A percentile compares a stretch with the other conserved stretches of the same genome.
These are phyloP conservation scores for Stenoptilia bipunctidactyla DNA, from an alignment of 2,888 invertebrate species.

Conservation along the genomic window DNA sequence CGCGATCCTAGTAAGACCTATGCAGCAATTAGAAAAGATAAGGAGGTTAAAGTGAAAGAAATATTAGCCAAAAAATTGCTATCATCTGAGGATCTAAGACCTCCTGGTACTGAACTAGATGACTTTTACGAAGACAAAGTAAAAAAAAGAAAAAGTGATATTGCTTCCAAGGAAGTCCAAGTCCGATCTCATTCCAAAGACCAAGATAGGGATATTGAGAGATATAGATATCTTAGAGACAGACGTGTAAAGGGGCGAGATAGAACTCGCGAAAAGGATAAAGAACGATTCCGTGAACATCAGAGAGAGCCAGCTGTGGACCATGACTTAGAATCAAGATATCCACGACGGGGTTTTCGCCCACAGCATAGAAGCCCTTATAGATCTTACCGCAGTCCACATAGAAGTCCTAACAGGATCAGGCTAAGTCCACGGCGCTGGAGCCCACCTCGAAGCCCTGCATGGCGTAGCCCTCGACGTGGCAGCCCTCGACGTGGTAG, in stretches of 20 bases:
- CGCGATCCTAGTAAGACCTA: constrained; percentile 56
- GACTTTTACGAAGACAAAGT: constrained; percentile 34
- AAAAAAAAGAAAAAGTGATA: too few relatives aligned
- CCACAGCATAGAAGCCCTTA: not conserved
- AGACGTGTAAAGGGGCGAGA: constrained; percentile 17
- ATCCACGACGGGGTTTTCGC: constrained; percentile 13
- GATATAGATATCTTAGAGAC: too few relatives aligned
- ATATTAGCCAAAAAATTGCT: constrained; percentile 50
- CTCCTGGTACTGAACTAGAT: constrained; percentile 60
- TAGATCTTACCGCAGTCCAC: constrained; percentile 14
- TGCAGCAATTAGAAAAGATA: constrained; percentile 52
- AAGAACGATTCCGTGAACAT: not conserved
- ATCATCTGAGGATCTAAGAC: constrained; percentile 42
- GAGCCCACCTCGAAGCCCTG: constrained; percentile 16
- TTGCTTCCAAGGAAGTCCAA: constrained; percentile 12
- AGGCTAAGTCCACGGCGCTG: constrained; percentile 10
- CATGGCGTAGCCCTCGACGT: constrained; percentile 15
- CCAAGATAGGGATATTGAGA: too few relatives aligned
- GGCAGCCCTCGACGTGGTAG: constrained; percentile 9
- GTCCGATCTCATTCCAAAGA: too few relatives aligned
- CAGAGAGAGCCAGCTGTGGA: not conserved
- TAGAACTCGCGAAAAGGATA: not conserved
- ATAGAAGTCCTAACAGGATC: constrained; percentile 16
- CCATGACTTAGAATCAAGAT: constrained; percentile 18
- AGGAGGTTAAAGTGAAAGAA: constrained; percentile 56